phyloP scores from a whole-genome alignment of 2,797 vertebrate species.

The Sibirionetta formosa region DNA sequence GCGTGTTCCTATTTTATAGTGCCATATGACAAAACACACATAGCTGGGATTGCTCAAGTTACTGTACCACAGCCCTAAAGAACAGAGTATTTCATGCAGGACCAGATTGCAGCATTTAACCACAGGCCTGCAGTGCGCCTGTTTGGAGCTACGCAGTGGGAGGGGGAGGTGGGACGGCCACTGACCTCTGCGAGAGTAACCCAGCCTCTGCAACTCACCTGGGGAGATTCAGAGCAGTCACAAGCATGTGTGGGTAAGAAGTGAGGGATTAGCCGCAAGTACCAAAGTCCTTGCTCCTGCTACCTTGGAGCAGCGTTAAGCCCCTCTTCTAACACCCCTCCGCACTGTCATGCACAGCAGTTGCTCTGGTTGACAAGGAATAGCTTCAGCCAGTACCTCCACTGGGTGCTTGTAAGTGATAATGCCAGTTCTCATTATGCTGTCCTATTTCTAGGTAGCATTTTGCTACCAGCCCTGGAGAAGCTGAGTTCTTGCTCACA shows the following conservation, averaged over 20 bases:
- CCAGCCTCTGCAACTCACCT: neutral
- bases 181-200: neutral
- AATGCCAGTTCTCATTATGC: neutral
- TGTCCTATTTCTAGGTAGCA: neutral
- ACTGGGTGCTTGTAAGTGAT: neutral
- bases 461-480: neutral
- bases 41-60: slow-evolving; percentile 67
- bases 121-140: neutral
- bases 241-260: neutral
- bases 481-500: neutral
- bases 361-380: neutral
- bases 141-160: neutral
- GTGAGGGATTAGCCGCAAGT: neutral
- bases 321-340: neutral
- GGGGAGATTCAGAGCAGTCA: neutral
- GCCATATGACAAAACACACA: slow-evolving; percentile 45
- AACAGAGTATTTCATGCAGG: slow-evolving; percentile 47
- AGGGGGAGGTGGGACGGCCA: neutral
- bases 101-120: slow-evolving; percentile 64
- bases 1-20: neutral
- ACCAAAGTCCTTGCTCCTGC: neutral
- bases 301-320: fast-evolving
- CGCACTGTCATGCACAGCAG: fast-evolving
- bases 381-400: neutral
- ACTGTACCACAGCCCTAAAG: slow-evolving; percentile 50